A percentile compares a stretch with the other conserved stretches of the same genome.
Conservation (phyloP, 1,140 invertebrate species). For the Rhagoletis pomonella region DNA sequence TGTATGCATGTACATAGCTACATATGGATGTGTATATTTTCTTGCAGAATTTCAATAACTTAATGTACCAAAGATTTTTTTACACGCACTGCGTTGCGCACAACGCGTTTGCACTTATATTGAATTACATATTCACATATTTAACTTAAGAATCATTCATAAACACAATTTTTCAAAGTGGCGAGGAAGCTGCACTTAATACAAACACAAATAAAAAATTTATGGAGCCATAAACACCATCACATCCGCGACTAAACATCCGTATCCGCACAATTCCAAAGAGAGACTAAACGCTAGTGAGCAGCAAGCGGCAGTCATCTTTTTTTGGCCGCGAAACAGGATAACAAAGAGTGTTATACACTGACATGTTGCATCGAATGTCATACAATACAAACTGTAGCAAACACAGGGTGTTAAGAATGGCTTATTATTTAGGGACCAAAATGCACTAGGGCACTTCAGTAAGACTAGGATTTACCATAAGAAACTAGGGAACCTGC, state of each 20-base stretch:
- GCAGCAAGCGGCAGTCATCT: background rate
- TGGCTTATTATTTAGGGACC: too few species aligned
- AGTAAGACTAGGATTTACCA: too few species aligned
- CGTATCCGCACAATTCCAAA: conserved; percentile 27
- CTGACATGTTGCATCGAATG: background rate
- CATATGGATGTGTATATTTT: background rate
- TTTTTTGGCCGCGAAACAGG: background rate
- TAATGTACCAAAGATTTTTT: background rate
- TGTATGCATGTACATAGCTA: too few species aligned
- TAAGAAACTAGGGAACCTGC: too few species aligned
- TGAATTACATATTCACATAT: background rate
- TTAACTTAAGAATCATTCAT: background rate
- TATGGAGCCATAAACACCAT: background rate
- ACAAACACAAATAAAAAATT: background rate
- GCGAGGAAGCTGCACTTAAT: background rate
- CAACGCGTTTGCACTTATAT: background rate
- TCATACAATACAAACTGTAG: background rate
- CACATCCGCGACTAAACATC: background rate
- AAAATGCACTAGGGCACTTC: too few species aligned
- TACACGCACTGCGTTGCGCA: background rate
- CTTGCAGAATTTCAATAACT: background rate
- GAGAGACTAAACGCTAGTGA: conserved; percentile 11
- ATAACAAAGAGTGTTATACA: background rate
- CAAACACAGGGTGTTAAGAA: too few species aligned
- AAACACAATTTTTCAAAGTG: background rate